Evolutionary conservation across 2,797 vertebrate genomes (phyloP).

Genomic region (Chelon auratus): DNA sequence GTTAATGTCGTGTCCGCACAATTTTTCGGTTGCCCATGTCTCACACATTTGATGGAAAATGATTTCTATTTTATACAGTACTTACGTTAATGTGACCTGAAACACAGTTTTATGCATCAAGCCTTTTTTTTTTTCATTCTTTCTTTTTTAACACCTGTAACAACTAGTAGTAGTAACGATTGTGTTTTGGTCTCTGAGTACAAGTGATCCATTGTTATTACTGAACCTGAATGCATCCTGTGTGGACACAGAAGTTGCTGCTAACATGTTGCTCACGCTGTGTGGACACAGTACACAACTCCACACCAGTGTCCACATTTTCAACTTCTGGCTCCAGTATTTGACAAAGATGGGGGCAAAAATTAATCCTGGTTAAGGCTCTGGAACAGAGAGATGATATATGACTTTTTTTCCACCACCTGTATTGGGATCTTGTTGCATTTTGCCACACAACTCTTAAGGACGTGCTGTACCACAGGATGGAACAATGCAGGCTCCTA

Average conservation of each 20-base stretch:
- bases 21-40: neutral
- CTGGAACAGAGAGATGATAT: neutral
- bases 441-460: neutral
- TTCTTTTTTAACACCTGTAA: neutral
- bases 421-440: constrained; percentile 1
- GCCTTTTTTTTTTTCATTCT: too few species aligned
- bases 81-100: too few species aligned
- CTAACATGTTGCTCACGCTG: neutral
- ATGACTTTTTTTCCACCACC: neutral
- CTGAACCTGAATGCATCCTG: neutral
- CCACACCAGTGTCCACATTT: neutral
- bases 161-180: neutral
- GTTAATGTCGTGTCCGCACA: neutral
- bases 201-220: neutral
- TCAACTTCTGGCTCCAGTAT: neutral
- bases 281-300: neutral
- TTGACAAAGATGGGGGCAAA: constrained; percentile 9
- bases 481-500: constrained; percentile 14
- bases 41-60: neutral
- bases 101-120: neutral
- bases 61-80: neutral
- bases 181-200: neutral
- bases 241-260: neutral
- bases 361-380: neutral
- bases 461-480: neutral